Evolutionary conservation across 2,888 invertebrate genomes (phyloP).

Genomic region (Imbricaverruca yamaguchii): DNA sequence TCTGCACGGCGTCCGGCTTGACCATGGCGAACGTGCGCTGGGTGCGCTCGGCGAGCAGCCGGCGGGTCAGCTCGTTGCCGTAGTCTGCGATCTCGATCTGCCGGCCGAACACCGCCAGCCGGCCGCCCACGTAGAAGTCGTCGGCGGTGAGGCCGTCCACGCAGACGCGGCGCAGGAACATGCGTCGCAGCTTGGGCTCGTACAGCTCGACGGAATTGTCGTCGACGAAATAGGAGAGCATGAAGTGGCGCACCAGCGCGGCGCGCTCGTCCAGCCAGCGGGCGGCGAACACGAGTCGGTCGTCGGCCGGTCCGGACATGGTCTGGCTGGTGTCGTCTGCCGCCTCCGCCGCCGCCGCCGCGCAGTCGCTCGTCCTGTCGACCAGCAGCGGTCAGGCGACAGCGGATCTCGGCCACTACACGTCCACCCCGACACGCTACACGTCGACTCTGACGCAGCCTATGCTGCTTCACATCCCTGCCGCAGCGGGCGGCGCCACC

Average conservation of each 20-base stretch:
- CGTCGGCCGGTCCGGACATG: constrained; percentile 33
- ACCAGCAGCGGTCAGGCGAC: too few species aligned
- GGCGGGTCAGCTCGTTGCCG: constrained; percentile 41
- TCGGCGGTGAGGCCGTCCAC: constrained; percentile 37
- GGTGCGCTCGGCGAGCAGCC: constrained; percentile 32
- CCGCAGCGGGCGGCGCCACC: too few species aligned
- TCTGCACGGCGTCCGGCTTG: constrained; percentile 61
- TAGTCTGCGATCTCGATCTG: constrained; percentile 41
- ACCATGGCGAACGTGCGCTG: constrained; percentile 62
- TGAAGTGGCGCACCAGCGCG: constrained; percentile 62
- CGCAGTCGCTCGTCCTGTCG: too few species aligned
- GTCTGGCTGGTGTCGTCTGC: too few species aligned
- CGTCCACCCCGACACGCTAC: too few species aligned
- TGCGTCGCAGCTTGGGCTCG: constrained; percentile 41
- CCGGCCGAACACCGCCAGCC: constrained; percentile 40
- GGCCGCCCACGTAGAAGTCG: constrained; percentile 42
- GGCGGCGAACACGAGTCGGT: constrained; percentile 45
- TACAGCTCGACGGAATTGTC: constrained; percentile 72
- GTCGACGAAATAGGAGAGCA: constrained; percentile 64
- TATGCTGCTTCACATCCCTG: too few species aligned
- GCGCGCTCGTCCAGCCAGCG: constrained; percentile 84
- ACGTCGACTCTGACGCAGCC: too few species aligned
- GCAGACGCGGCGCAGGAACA: constrained; percentile 41
- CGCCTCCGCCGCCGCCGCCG: neutral
- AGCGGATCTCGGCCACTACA: too few species aligned